phyloP scores from a whole-genome alignment of 2,797 vertebrate species.

The Sebastes trivittatus region DNA sequence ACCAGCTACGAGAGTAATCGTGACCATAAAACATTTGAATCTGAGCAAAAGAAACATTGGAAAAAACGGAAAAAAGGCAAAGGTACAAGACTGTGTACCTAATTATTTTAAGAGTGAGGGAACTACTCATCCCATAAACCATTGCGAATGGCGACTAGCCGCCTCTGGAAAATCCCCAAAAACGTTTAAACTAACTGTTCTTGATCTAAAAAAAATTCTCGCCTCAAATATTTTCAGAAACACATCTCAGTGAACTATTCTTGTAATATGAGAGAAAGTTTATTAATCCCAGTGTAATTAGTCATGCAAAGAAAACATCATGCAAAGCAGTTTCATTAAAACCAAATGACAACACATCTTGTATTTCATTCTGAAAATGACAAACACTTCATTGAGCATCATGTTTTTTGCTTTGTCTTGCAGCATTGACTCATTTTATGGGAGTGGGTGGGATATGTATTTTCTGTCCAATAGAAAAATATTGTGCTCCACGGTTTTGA shows the following conservation, averaged over 20 bases:
- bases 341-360: not conserved
- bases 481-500: not conserved
- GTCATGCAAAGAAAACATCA: conserved; percentile 12
- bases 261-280: not conserved
- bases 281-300: conserved; percentile 16
- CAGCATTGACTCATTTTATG: conserved; percentile 8
- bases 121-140: too few species aligned
- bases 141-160: too few species aligned
- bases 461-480: not conserved
- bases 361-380: conserved; percentile 14
- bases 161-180: too few species aligned
- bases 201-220: too few species aligned
- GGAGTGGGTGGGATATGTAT: conserved; percentile 1
- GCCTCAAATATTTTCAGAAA: too few species aligned
- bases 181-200: too few species aligned
- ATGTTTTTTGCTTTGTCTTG: not conserved
- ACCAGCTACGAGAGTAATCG: too few species aligned
- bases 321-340: conserved; percentile 1
- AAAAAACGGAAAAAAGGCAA: too few species aligned
- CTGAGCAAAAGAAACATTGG: rapidly evolving
- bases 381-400: not conserved
- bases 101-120: too few species aligned
- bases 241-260: too few species aligned
- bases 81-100: too few species aligned
- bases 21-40: too few species aligned